These are phyloP conservation scores for Camelus bactrianus DNA, from an alignment of 2,113 vertebrate genomes.

Conservation along the genomic window DNA sequence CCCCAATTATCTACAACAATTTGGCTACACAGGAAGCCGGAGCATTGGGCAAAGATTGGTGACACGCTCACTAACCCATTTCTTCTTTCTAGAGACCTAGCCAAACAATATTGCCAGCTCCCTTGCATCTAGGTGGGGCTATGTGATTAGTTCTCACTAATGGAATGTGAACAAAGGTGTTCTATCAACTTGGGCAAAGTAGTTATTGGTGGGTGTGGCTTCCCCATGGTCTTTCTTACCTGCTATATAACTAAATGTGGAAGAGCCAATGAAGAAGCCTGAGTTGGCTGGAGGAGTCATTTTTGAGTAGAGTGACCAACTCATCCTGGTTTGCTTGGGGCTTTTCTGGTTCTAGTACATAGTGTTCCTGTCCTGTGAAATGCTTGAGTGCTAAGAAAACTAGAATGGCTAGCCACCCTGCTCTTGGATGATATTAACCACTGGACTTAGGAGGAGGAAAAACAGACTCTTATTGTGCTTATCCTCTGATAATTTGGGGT, in stretches of 20 bases:
- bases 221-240: background rate
- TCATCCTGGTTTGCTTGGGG: background rate
- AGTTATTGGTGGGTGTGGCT: background rate
- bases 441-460: background rate
- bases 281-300: background rate
- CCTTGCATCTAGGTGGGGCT: background rate
- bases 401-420: background rate
- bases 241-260: background rate
- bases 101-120: background rate
- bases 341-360: background rate
- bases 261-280: background rate
- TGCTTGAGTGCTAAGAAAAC: background rate
- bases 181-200: background rate
- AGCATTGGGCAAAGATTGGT: background rate
- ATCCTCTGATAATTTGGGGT: background rate
- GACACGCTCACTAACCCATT: background rate
- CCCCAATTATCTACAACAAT: too few species aligned
- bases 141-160: background rate
- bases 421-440: background rate
- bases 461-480: too few species aligned
- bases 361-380: background rate
- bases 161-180: background rate
- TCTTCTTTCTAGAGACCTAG: background rate
- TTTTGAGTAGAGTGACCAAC: background rate
- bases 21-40: background rate